These are phyloP conservation scores for Ornithoptera alexandrae DNA, from an alignment of 2,888 invertebrate species.

Conservation along the genomic window DNA sequence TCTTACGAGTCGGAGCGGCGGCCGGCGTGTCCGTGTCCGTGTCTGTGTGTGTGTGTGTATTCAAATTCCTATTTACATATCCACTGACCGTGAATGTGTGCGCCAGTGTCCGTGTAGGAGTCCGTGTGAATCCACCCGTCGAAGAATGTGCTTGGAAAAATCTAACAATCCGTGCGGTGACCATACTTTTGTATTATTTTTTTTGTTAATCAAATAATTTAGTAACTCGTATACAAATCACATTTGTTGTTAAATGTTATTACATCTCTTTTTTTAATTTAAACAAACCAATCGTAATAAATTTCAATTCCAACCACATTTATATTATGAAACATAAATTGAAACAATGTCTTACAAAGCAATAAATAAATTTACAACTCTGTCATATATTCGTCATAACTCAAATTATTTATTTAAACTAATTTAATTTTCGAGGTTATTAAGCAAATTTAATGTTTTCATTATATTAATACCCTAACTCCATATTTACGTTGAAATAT, in stretches of 20 bases:
- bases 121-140: slow-evolving; percentile 69
- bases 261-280: too few relatives aligned
- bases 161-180: slow-evolving; percentile 53
- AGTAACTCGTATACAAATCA: too few relatives aligned
- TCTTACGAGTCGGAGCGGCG: slow-evolving; percentile 34
- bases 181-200: slow-evolving; percentile 38
- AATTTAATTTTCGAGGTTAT: too few relatives aligned
- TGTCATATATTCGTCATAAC: too few relatives aligned
- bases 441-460: too few relatives aligned
- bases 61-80: slow-evolving; percentile 71
- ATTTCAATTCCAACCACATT: background rate
- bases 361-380: too few relatives aligned
- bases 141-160: slow-evolving; percentile 67
- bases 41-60: slow-evolving; percentile 48
- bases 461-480: too few relatives aligned
- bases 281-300: too few relatives aligned
- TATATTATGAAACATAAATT: too few relatives aligned
- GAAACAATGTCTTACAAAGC: too few relatives aligned
- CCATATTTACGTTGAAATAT: background rate
- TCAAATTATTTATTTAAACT: too few relatives aligned
- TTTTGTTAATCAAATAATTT: background rate
- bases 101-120: slow-evolving; percentile 48
- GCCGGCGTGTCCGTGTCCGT: slow-evolving; percentile 40
- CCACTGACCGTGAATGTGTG: slow-evolving; percentile 72
- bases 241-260: background rate